Base-by-base conservation (phyloP, 2,888 invertebrate species). In the Cerastis leucographa region DNA sequence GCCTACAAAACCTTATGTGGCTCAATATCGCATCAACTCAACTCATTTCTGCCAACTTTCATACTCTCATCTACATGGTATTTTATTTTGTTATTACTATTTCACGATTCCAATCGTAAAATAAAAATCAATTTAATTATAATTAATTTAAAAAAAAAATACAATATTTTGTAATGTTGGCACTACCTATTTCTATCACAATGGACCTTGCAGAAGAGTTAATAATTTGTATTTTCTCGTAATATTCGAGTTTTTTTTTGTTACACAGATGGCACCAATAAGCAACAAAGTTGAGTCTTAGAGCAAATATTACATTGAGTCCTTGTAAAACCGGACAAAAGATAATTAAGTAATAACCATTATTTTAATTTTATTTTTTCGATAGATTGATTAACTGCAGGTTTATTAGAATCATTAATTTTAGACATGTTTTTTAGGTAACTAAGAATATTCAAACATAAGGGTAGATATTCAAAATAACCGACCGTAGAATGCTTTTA, bases 131-230 rank as follows among this genome's bases (percentile, higher is more conserved):
- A n/a, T n/a, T n/a, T n/a, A n/a, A n/a, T n/a, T n/a, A n/a, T n/a
- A n/a, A n/a, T n/a, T n/a, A n/a, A n/a, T n/a, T n/a, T n/a, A n/a
- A n/a, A n/a, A n/a, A n/a, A n/a, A n/a, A n/a, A n/a, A n/a, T 65
- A 71, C 71, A 83, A 76, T 71, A 71, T 71, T 78, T 71, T 83
- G 87, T 78, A 75, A 73, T 91, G 91, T 96, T 95, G 96, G 96
- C 96, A 96, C 96, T 94, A 95, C 90, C 94, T 95, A 94, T 92
- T 81, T 91, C 94, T 95, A 95, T 96, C 96, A 95, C 95, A 95
- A 92, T 92, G 89, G 92, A 95, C 93, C 92, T 94, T 94, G 93
- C 92, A 90, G 90, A 89, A 86, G 80, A 88, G 73, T 83, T 84
- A 74, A 81, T 85, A 64, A 86, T 78, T 86, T 87, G 44, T 81